phyloP scores from a whole-genome alignment of 2,888 invertebrate genomes.

The Ormyrus nitidulus region DNA sequence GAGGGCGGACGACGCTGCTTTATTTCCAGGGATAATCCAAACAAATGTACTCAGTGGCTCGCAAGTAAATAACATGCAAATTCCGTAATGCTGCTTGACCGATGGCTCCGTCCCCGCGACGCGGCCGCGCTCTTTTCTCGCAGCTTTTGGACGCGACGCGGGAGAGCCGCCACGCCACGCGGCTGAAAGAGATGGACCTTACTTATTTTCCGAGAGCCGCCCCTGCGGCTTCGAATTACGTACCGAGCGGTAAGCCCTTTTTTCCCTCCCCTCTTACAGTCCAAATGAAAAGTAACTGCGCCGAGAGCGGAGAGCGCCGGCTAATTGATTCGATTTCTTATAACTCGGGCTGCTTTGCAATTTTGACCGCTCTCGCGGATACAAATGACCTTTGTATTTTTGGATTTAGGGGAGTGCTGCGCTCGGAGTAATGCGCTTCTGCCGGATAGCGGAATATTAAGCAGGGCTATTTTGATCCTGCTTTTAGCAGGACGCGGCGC shows the following conservation, averaged over 20 bases:
- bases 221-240: conserved; percentile 21
- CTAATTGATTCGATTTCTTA: conserved; percentile 46
- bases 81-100: conserved; percentile 76
- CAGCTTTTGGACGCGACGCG: conserved; percentile 34
- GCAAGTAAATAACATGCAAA: conserved; percentile 76
- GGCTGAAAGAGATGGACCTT: conserved; percentile 48
- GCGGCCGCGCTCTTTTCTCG: background rate
- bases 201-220: conserved; percentile 37
- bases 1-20: conserved; percentile 69
- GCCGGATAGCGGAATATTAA: too few species aligned
- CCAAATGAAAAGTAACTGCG: conserved; percentile 52
- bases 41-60: conserved; percentile 74
- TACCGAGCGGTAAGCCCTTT: conserved; percentile 32
- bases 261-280: background rate
- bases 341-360: conserved; percentile 6
- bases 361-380: conserved; percentile 2
- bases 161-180: background rate
- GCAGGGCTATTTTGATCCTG: too few species aligned
- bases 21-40: conserved; percentile 76
- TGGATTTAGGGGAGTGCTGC: background rate
- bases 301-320: conserved; percentile 3
- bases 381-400: background rate
- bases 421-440: background rate
- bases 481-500: too few species aligned
- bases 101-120: conserved; percentile 70